Percentiles rank a stretch among this genome's conserved stretches.
Evolutionary conservation across 2,797 vertebrate genomes (phyloP).

Genomic region (Tokudaia tokunoshimensis): DNA sequence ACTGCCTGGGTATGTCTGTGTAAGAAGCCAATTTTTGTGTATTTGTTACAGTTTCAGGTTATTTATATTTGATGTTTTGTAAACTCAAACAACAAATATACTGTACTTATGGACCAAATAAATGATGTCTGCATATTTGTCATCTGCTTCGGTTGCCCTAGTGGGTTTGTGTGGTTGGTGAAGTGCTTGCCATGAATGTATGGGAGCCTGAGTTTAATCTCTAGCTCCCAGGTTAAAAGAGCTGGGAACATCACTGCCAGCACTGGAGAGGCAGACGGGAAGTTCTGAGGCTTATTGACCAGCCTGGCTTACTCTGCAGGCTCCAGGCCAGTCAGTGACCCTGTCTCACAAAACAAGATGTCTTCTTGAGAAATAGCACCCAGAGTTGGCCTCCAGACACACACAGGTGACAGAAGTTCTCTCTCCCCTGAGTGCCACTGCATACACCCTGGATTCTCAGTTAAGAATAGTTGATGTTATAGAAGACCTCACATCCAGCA

Average conservation of each 20-base stretch:
- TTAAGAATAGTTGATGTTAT: neutral
- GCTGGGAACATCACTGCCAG: neutral
- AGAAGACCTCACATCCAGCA: neutral
- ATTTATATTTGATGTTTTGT: slow-evolving; percentile 94
- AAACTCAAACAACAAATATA: slow-evolving; percentile 89
- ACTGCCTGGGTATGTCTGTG: slow-evolving; percentile 89
- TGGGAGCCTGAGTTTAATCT: neutral
- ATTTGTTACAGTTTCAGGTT: slow-evolving; percentile 92
- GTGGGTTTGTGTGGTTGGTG: slow-evolving; percentile 19
- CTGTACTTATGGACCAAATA: slow-evolving; percentile 92
- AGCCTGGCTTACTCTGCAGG: neutral
- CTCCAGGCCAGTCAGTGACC: neutral
- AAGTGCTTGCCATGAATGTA: neutral
- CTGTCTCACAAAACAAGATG: no score
- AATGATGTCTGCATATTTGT: slow-evolving; percentile 89
- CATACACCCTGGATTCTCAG: neutral
- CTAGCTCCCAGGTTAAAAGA: neutral
- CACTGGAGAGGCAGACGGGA: neutral
- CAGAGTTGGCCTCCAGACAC: neutral
- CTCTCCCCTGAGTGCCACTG: neutral
- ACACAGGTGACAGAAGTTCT: neutral
- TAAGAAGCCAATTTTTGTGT: slow-evolving; percentile 90
- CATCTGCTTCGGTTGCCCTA: slow-evolving; percentile 83
- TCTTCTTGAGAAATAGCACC: neutral
- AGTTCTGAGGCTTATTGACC: neutral